A percentile compares a stretch with the other conserved stretches of the same genome.
Conservation (phyloP, 1,140 invertebrate species). For the Zaprionus davidi region DNA sequence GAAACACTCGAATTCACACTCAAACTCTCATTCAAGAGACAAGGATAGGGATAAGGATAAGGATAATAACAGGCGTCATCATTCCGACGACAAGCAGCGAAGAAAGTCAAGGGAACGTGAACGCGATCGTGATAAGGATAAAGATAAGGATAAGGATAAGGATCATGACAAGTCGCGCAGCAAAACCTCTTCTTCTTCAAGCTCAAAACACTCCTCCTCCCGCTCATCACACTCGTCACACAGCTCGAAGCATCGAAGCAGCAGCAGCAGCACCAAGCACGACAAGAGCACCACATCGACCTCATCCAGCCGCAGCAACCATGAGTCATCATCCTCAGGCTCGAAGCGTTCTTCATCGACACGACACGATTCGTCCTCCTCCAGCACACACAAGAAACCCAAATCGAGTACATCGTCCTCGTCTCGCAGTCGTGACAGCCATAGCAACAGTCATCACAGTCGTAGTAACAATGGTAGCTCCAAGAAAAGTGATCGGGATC, state of each 20-base stretch:
- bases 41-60: slow-evolving; percentile 58
- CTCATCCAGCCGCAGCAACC: slow-evolving; percentile 62
- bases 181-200: slow-evolving; percentile 61
- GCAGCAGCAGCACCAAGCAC: slow-evolving; percentile 54
- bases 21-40: slow-evolving; percentile 37
- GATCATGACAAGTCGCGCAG: slow-evolving; percentile 60
- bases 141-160: slow-evolving; percentile 20
- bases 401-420: slow-evolving; percentile 68
- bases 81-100: slow-evolving; percentile 53
- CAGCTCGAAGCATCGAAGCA: slow-evolving; percentile 61
- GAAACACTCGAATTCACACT: slow-evolving; percentile 36
- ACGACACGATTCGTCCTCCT: slow-evolving; percentile 59
- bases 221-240: slow-evolving; percentile 59
- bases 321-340: slow-evolving; percentile 42
- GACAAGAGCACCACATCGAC: slow-evolving; percentile 54
- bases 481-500: slow-evolving; percentile 46
- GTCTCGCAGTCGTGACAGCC: slow-evolving; percentile 50
- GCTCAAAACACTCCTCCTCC: slow-evolving; percentile 69
- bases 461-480: slow-evolving; percentile 61
- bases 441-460: slow-evolving; percentile 42
- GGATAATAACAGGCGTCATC: slow-evolving; percentile 52
- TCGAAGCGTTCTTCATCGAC: slow-evolving; percentile 54
- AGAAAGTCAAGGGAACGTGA: slow-evolving; percentile 55
- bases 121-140: slow-evolving; percentile 45
- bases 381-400: slow-evolving; percentile 60